Base-by-base conservation (phyloP, 2,113 vertebrate species). In the Bettongia penicillata region DNA sequence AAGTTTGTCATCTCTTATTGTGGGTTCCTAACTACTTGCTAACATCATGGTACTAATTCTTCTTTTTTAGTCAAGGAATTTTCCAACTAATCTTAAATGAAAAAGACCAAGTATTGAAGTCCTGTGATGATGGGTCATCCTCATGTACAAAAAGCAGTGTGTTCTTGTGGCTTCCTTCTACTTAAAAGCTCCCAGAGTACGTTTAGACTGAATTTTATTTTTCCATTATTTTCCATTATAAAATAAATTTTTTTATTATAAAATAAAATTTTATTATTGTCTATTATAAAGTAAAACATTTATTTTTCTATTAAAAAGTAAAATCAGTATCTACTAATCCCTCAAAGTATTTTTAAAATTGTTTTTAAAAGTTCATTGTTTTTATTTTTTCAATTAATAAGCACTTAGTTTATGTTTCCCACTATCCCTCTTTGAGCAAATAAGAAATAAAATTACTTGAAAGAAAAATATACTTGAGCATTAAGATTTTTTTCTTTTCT, bases 41-140 rank as follows among this genome's bases (percentile, higher is more conserved):
- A 19, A 90, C 14, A 10, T n/a, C 51, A 89, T 49, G 90, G 28
- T 57, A 90, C 25, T 92, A 51, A 92, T 91, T 91, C 95, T 93
- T 68, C 94, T 92, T 93, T 95, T 91, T 57, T 91, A 93, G 50
- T 47, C 53, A 53, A 91, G 91, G 93, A 93, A 96, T 94, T 94
- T 94, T 91, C 47, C 92, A 91, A 9, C 61, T 90, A n/a, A 51
- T 48, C 26, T 51, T 94, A 55, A 93, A 31, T 92, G 90, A 68
- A 92, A 89, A 95, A 55, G 43, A 92, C n/a, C 0, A 0, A 26
- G 68, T 84, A 23, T 23, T 31, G 8, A 11, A 47, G 23, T 51
- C 16, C 0, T 37, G 52, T 51, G 24, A 28, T 43, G 48, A 12
- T 51, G 53, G 4, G 24, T 94, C 90, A 61, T 51, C 11, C 61